Evolutionary conservation across 30 jellyfish, hydroid and myxozoan genomes (phyloP), one percentile per base, ranked within the genome.

Genomic region (Pelagia noctiluca): DNA sequence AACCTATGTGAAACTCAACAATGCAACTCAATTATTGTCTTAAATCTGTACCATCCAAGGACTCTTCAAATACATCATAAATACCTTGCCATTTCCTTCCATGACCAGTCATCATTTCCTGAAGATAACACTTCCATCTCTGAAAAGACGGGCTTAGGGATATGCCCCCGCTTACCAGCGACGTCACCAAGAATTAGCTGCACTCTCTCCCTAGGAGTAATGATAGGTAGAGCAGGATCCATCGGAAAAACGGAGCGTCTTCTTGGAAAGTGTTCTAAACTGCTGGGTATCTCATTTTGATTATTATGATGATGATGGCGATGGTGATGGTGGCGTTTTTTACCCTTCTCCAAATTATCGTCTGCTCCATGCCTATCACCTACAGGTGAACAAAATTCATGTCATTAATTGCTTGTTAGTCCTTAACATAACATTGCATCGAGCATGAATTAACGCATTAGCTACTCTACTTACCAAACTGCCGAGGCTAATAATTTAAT

Each of bases 81-180:
- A n/a, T n/a, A n/a, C n/a, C n/a, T n/a, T 46, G 89, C 92, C 11
- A 85, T 82, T 82, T 82, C 92, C 16, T 66, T 77, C 92, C 92
- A 82, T 29, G 52, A 77, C 2, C 85, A 82, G 36, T 82, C 92
- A 19, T 75, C 85, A 36, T 82, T 82, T 50, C 69, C 92, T 85
- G 85, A 82, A 21, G 69, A 79, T 22, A 82, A 36, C 47, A 66
- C 92, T 54, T 82, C 92, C 92, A 82, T 82, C 36, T 82, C 92
- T 30, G 92, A 82, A 53, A 82, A 82, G 4, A 82, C 52, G 19
- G 92, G 92, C 67, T 47, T 82, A 22, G 85, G 84, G 13, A 71
- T 30, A 22, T 49, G 30, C 35, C 92, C 92, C n/a, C n/a, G n/a
- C n/a, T n/a, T n/a, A n/a, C n/a, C n/a, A 11, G 73, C 50, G 23